Base-by-base conservation (phyloP, 1,140 invertebrate genomes). In the Micrasema longulum region DNA sequence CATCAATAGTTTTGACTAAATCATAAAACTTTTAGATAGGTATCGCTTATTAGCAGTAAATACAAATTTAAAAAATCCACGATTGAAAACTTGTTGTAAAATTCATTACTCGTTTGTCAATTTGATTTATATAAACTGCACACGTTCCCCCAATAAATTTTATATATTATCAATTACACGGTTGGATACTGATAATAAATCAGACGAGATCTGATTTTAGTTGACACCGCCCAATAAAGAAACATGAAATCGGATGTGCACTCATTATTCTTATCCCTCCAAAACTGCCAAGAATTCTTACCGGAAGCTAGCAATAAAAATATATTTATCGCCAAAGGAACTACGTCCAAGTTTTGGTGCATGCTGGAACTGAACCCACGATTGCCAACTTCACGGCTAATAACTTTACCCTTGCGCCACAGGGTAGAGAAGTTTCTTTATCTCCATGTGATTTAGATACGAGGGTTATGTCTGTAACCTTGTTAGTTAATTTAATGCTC, bases 261-360 rank as follows among this genome's bases (percentile, higher is more conserved):
- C 31, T 64, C 41, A 64, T 69, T 57, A 16, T 43, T 60, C 73
- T 31, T 35, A 64, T 45, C 57, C 53, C 48, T 53, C 66, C 57
- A n/a, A 20, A 45, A 65, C 45, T 55, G 36, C 52, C 45, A 47
- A 36, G 53, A 41, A 41, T 60, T 60, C 20, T 31, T 35, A 60
- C 65, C 66, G 71, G 71, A 68, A 73, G 18, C 16, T 47, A 57
- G 73, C 69, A 72, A 75, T 75, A 75, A 75, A 70, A 65, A 50
- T 55, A 68, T 60, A 75, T 72, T 75, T 75, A 75, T 75, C 60
- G 31, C 73, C 26, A 23, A 23, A 60, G 55, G 31, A 31, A 31
- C 26, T 31, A 31, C 7, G 26, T 7, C 26, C 7, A 60, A 48
- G 47, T 16, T 48, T 16, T 48, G 9, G 41, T 12, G 41, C 16